Evolutionary conservation across 2,113 vertebrate genomes (phyloP), one percentile per base, ranked within the genome.

Genomic region (Chlorodrepanis virens): DNA sequence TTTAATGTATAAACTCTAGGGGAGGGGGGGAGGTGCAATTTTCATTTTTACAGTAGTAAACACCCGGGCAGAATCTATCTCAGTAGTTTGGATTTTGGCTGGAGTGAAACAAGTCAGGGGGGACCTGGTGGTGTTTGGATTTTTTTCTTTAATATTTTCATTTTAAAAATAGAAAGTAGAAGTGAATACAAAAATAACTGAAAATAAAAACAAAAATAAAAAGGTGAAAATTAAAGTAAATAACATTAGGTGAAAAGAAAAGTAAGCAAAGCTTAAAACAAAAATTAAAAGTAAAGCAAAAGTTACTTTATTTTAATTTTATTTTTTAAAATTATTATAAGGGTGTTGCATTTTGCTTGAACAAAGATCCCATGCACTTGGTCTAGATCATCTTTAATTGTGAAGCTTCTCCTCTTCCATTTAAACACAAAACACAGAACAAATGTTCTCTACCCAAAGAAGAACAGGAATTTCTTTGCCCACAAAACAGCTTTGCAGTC

Each of bases 311-410:
- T 20, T 76, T 52, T 59, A 10, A 5, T 59, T 21, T 42, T 17
- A 18, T 19, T 47, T 18, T 31, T 10, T 5, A 39, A 70, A 40
- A 40, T 24, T 70, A 23, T n/a, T 60, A 40, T 20, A 33, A 29
- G 11, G 2, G 3, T 35, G 21, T 10, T 33, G 6, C 13, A 1
- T 37, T 39, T 45, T 37, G 13, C 42, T 82, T 42, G 3, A 60
- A 7, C 28, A n/a, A n/a, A 20, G 11, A 10, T 2, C 11, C 1
- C 24, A 3, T 1, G 40, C 24, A 10, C 11, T 12, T 4, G 12
- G 10, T 31, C 6, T 5, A 47, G 75, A 13, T 33, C 4, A 29
- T 25, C 60, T 60, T 64, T 44, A 39, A 14, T 37, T 60, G 15
- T 14, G 49, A 39, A 37, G 68, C 44, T 54, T n/a, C 39, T 29